A percentile compares a stretch with the other conserved stretches of the same genome.
Evolutionary conservation across 1,140 invertebrate species (phyloP).

Genomic region (Sinella curviseta): DNA sequence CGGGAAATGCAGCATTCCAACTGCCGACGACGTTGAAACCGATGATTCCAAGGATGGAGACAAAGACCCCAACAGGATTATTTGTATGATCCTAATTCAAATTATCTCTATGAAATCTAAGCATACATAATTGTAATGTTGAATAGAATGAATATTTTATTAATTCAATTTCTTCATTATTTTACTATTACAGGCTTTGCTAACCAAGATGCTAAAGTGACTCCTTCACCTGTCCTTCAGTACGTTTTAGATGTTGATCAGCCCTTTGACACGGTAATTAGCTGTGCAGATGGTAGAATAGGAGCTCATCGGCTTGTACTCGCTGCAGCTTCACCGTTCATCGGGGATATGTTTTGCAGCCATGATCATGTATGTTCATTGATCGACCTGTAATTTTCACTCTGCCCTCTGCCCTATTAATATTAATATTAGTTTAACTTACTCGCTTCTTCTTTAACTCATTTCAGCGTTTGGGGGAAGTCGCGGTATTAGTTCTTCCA

Average conservation of each 20-base stretch:
- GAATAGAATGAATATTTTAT: too few relatives aligned
- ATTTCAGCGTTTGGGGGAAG: conserved; percentile 32
- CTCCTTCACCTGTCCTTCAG: conserved; percentile 21
- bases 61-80: too few relatives aligned
- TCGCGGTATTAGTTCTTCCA: conserved; percentile 37
- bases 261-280: conserved; percentile 36
- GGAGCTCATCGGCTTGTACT: conserved; percentile 45
- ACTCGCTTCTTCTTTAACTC: conserved; percentile 12
- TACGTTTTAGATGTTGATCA: conserved; percentile 25
- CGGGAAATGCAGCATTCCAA: too few relatives aligned
- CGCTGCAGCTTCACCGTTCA: conserved; percentile 37
- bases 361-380: conserved; percentile 32
- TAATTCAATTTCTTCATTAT: too few relatives aligned
- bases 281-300: conserved; percentile 41
- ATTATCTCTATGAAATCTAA: too few relatives aligned
- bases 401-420: not conserved
- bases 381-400: not conserved
- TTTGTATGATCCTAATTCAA: too few relatives aligned
- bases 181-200: conserved; percentile 7
- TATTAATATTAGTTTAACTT: not conserved
- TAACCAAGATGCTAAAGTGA: conserved; percentile 1
- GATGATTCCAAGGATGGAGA: too few relatives aligned
- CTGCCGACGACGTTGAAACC: too few relatives aligned
- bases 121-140: too few relatives aligned
- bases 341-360: conserved; percentile 29